Percentiles rank a stretch among this genome's conserved stretches.
These are phyloP conservation scores for Limenitis camilla DNA, from an alignment of 2,888 invertebrate species.

Conservation along the genomic window DNA sequence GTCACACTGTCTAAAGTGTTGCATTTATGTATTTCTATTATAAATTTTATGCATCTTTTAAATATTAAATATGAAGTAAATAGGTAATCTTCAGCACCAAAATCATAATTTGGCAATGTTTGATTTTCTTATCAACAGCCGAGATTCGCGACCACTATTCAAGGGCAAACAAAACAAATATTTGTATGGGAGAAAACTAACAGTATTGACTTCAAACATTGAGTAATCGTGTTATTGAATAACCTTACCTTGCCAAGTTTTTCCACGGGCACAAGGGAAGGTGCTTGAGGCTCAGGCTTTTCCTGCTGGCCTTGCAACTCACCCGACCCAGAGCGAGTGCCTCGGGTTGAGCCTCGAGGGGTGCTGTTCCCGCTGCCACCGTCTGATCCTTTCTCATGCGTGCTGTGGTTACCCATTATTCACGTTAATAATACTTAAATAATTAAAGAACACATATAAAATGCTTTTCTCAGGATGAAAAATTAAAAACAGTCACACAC, in stretches of 20 bases:
- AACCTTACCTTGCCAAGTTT: conserved; percentile 80
- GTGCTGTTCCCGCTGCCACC: conserved; percentile 54
- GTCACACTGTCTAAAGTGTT: too few species aligned
- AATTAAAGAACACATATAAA: conserved; percentile 3
- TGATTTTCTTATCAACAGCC: conserved; percentile 15
- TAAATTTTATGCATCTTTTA: too few species aligned
- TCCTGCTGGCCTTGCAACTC: conserved; percentile 76
- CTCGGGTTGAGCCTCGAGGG: conserved; percentile 64
- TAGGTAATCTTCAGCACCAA: too few species aligned
- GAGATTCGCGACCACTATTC: conserved; percentile 11
- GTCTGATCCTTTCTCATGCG: conserved; percentile 53
- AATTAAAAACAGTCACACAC: conserved; percentile 2
- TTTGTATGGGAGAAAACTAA: too few species aligned
- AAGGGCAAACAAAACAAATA: conserved; percentile 27
- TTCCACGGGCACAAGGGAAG: conserved; percentile 82
- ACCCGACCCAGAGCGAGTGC: conserved; percentile 74
- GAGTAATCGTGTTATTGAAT: conserved; percentile 6
- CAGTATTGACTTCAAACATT: too few species aligned
- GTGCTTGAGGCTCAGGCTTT: conserved; percentile 60
- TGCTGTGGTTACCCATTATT: conserved; percentile 58
- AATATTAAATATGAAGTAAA: too few species aligned
- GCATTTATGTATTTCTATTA: too few species aligned
- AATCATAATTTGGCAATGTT: neutral
- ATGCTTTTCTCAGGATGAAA: neutral
- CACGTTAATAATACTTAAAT: conserved; percentile 8